These are phyloP conservation scores for Agrotis clavis DNA, from an alignment of 2,888 invertebrate species.

Conservation along the genomic window DNA sequence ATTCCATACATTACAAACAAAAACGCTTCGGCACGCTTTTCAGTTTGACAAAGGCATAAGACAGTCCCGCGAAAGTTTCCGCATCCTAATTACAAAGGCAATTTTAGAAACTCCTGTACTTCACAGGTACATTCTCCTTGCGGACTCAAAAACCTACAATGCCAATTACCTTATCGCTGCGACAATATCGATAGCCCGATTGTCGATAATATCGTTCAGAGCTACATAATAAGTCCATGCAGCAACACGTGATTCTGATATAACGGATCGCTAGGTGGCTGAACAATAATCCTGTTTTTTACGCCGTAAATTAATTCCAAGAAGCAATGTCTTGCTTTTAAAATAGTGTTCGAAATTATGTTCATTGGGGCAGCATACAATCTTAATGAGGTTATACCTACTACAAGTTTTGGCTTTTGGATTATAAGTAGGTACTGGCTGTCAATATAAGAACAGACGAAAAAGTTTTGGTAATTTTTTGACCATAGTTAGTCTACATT, in stretches of 20 bases:
- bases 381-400: slow-evolving; percentile 5
- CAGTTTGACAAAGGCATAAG: too few relatives aligned
- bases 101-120: background rate
- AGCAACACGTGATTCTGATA: slow-evolving; percentile 37
- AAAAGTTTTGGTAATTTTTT: too few relatives aligned
- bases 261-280: slow-evolving; percentile 57
- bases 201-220: slow-evolving; percentile 39
- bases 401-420: too few relatives aligned
- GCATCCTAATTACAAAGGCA: background rate
- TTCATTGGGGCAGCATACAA: background rate
- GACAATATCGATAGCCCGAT: slow-evolving; percentile 9
- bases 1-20: too few relatives aligned
- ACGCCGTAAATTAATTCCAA: slow-evolving; percentile 48
- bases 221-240: slow-evolving; percentile 1
- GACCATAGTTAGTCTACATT: too few relatives aligned
- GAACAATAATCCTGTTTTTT: slow-evolving; percentile 60
- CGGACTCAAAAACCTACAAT: slow-evolving; percentile 1
- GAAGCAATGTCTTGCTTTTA: slow-evolving; percentile 37
- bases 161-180: slow-evolving; percentile 25
- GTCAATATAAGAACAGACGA: background rate
- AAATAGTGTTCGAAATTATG: slow-evolving; percentile 40
- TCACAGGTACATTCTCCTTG: background rate
- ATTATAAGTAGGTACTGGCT: too few relatives aligned
- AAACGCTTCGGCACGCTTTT: too few relatives aligned
- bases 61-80: background rate